Base-by-base conservation (phyloP, 2,888 invertebrate species). In the Neocrepidodera transversa region DNA sequence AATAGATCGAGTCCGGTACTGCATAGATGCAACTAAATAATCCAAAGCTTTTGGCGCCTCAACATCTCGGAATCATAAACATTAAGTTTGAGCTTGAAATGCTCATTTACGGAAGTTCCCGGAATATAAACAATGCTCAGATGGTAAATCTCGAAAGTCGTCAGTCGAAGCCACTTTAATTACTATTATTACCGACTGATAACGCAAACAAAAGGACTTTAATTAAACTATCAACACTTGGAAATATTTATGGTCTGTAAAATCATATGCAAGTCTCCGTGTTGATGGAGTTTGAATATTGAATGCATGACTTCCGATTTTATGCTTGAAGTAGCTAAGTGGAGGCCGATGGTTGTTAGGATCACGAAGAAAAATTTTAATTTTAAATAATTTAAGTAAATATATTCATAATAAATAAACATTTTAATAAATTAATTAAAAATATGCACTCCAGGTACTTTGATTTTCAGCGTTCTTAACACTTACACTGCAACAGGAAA, bases 151-250 rank as follows among this genome's bases (percentile, higher is more conserved):
- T 35, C 11, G 6, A 32, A 32, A 20, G 20, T 52, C 28, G 2
- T 17, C 1, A 8, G 42, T 26, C 10, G 51, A 38, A 52, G 28
- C 42, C 42, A 26, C 42, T 40, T 36, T 42, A 23, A 26, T 52
- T 40, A 42, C 26, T 8, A 14, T 42, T 38, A 52, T 52, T 28
- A 30, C 30, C 38, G 17, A 40, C 14, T 28, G 40, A 26, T 42
- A 10, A 28, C 20, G 13, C 30, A 52, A 40, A 52, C 51, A 52
- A 52, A 26, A 42, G 13, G 26, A 30, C 18, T 28, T 38, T 42
- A 52, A 52, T 42, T 26, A 42, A 23, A 40, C 16, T 52, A 52
- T 40, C 30, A 23, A 42, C 51, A 52, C n/a, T 35, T 8, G 20
- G 17, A 5, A 28, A n/a, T 16, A 16, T 52, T 52, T 52, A 52